Evolutionary conservation across 2,113 vertebrate genomes (phyloP).

Genomic region (Ciconia boyciana): DNA sequence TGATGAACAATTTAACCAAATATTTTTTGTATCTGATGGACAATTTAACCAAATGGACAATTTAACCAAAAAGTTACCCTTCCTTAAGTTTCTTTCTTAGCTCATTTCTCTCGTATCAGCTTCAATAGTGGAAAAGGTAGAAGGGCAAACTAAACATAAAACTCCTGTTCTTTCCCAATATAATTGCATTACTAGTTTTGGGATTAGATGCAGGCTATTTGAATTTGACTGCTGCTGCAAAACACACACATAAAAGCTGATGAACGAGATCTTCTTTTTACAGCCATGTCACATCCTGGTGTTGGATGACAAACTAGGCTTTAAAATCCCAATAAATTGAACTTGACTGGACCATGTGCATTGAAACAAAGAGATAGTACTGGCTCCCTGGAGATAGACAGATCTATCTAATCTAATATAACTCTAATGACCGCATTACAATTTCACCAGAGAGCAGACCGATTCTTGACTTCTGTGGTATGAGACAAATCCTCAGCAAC

Average conservation of each 20-base stretch:
- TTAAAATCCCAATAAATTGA: conserved; percentile 44
- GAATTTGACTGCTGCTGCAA: conserved; percentile 10
- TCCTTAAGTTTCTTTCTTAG: not conserved
- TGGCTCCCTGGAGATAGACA: not conserved
- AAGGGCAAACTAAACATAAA: conserved; percentile 5
- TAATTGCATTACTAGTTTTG: conserved; percentile 15
- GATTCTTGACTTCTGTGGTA: conserved; percentile 12
- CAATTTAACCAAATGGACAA: no score
- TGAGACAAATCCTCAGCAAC: not conserved
- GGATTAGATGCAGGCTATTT: not conserved
- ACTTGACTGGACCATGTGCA: conserved; percentile 12
- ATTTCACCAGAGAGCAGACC: not conserved
- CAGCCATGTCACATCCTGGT: not conserved
- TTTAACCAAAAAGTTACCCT: not conserved
- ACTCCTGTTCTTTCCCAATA: not conserved
- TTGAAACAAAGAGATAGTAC: not conserved
- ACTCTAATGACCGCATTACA: not conserved
- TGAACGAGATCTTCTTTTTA: conserved; percentile 13
- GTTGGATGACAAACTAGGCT: conserved; percentile 21
- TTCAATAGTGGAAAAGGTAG: not conserved
- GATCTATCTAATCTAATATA: conserved; percentile 20
- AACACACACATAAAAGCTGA: conserved; percentile 18
- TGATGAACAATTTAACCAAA: no score
- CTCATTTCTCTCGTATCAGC: not conserved
- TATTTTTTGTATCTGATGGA: not conserved